Evolutionary conservation across 2,888 invertebrate genomes (phyloP).

Genomic region (Anoplius nigerrimus): DNA sequence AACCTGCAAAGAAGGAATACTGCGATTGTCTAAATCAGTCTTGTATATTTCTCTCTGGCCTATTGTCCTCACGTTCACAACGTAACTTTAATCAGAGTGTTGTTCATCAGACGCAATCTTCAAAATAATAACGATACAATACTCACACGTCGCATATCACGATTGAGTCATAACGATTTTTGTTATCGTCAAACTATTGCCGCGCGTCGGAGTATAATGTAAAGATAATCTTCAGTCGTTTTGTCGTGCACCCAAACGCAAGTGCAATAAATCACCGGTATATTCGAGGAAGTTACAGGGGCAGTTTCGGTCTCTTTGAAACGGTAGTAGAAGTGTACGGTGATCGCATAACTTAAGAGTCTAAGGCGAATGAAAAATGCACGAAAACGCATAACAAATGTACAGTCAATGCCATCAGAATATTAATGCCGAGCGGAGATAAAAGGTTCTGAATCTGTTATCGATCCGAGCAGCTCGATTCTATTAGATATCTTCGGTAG

Average conservation of each 20-base stretch:
- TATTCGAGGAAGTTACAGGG: too few relatives aligned
- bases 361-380: too few relatives aligned
- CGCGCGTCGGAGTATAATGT: background rate
- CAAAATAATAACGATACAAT: too few relatives aligned
- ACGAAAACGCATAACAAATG: too few relatives aligned
- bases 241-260: background rate
- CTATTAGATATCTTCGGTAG: conserved; percentile 41
- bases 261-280: background rate
- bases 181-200: background rate
- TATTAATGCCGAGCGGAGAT: too few relatives aligned
- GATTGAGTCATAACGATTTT: too few relatives aligned
- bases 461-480: conserved; percentile 18
- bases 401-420: too few relatives aligned
- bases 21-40: conserved; percentile 48
- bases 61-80: conserved; percentile 18
- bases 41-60: conserved; percentile 32
- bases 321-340: too few relatives aligned
- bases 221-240: background rate
- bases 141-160: background rate
- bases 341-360: too few relatives aligned
- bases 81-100: background rate
- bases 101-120: too few relatives aligned
- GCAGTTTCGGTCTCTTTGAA: too few relatives aligned
- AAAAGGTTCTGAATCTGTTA: conserved; percentile 11
- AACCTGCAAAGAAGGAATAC: conserved; percentile 28